Evolutionary conservation across 2,797 vertebrate genomes (phyloP).

Genomic region (Melanotaenia boesemani): DNA sequence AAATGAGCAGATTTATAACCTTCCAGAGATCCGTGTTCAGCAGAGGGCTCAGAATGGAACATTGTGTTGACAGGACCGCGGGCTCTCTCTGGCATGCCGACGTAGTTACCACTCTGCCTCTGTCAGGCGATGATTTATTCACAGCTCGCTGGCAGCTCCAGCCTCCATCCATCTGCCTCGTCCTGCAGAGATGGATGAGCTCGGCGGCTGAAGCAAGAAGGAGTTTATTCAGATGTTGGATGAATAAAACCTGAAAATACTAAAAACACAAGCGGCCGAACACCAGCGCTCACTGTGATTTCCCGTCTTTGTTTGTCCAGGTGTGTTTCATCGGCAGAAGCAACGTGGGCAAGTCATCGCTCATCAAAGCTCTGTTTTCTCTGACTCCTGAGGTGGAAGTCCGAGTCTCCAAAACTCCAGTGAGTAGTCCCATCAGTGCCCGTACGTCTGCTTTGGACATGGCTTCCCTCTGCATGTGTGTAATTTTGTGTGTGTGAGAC

Average conservation of each 20-base stretch:
- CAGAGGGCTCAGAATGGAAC: constrained; percentile 9
- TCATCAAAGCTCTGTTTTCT: constrained; percentile 92
- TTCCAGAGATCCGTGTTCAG: constrained; percentile 23
- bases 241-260: too few species aligned
- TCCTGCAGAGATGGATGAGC: constrained; percentile 56
- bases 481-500: too few species aligned
- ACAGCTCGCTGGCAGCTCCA: constrained; percentile 28
- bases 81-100: constrained; percentile 33
- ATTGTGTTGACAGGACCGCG: constrained; percentile 31
- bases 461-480: neutral
- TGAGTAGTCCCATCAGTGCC: constrained; percentile 70
- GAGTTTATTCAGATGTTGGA: too few species aligned
- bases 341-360: constrained; percentile 95
- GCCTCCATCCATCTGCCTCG: constrained; percentile 51
- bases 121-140: constrained; percentile 42
- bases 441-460: neutral
- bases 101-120: constrained; percentile 39
- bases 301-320: constrained; percentile 67
- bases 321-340: constrained; percentile 97
- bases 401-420: constrained; percentile 92
- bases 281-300: too few species aligned
- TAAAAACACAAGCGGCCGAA: too few species aligned
- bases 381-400: constrained; percentile 91
- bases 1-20: constrained; percentile 43
- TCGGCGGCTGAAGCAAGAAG: too few species aligned